phyloP scores from a whole-genome alignment of 2,888 invertebrate species.

The Ectobius pallidus region DNA sequence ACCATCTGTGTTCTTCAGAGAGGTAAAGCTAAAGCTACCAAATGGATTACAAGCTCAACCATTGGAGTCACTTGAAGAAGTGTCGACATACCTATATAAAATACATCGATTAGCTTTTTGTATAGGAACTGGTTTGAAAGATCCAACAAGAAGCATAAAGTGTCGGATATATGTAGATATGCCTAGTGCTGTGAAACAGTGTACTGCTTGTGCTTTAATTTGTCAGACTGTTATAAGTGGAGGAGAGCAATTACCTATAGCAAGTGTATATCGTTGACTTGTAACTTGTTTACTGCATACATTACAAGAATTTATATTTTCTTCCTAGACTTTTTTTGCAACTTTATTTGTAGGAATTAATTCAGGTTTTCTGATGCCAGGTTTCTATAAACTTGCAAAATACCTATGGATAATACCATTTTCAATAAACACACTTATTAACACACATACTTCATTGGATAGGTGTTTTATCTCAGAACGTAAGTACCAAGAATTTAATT shows the following conservation, averaged over 20 bases:
- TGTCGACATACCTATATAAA: constrained; percentile 3
- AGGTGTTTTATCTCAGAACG: no score
- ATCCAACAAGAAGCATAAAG: constrained; percentile 2
- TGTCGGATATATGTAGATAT: constrained; percentile 19
- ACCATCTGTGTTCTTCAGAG: constrained; percentile 21
- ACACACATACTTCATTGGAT: no score
- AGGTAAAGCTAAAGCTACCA: constrained; percentile 12
- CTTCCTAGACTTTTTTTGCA: no score
- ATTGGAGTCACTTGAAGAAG: constrained; percentile 3
- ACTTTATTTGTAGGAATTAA: no score
- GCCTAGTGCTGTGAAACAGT: neutral
- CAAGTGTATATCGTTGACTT: no score
- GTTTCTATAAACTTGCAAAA: no score
- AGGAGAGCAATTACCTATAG: neutral
- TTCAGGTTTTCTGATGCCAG: no score
- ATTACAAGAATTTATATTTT: no score
- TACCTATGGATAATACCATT: no score
- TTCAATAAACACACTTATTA: no score
- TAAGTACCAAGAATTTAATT: no score
- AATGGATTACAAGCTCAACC: neutral
- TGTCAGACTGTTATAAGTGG: neutral
- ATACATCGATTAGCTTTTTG: constrained; percentile 26
- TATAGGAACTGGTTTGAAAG: neutral
- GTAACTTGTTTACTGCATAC: no score
- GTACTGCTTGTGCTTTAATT: neutral